These are phyloP conservation scores for Parnassius apollo DNA, from an alignment of 2,888 invertebrate genomes.

Conservation along the genomic window DNA sequence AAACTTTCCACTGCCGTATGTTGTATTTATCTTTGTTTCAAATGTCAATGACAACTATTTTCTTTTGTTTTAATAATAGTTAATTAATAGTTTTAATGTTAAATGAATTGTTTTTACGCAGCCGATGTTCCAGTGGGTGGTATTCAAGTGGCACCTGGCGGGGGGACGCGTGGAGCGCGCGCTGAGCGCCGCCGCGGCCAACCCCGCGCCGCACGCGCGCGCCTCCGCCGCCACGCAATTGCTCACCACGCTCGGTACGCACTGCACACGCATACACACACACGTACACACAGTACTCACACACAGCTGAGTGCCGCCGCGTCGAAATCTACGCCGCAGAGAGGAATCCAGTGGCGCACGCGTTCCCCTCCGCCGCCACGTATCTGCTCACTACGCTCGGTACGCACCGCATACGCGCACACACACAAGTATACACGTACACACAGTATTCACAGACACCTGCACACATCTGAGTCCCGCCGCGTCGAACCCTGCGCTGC, in stretches of 20 bases:
- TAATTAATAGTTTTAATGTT: not conserved
- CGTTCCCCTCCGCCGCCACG: too few relatives aligned
- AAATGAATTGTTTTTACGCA: not conserved
- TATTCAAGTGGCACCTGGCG: constrained; percentile 75
- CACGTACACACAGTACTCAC: not conserved
- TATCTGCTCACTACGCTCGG: too few relatives aligned
- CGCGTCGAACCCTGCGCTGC: constrained; percentile 66
- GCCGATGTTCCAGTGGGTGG: constrained; percentile 72
- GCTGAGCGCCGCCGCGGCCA: constrained; percentile 67
- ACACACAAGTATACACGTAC: not conserved
- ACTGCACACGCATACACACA: not conserved
- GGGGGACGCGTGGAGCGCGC: constrained; percentile 71
- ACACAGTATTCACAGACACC: not conserved
- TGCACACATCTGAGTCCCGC: constrained; percentile 52
- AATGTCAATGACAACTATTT: too few relatives aligned
- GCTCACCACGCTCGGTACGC: constrained; percentile 67
- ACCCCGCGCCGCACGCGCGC: constrained; percentile 66
- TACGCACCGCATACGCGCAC: not conserved
- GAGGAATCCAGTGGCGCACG: constrained; percentile 34
- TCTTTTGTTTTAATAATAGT: too few relatives aligned
- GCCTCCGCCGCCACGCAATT: constrained; percentile 71
- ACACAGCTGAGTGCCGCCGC: not conserved
- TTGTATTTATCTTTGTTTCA: too few relatives aligned
- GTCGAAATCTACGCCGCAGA: constrained; percentile 56
- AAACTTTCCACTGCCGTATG: too few relatives aligned